Base-by-base conservation (phyloP, 2,888 invertebrate genomes). In the Cinara cedri region DNA sequence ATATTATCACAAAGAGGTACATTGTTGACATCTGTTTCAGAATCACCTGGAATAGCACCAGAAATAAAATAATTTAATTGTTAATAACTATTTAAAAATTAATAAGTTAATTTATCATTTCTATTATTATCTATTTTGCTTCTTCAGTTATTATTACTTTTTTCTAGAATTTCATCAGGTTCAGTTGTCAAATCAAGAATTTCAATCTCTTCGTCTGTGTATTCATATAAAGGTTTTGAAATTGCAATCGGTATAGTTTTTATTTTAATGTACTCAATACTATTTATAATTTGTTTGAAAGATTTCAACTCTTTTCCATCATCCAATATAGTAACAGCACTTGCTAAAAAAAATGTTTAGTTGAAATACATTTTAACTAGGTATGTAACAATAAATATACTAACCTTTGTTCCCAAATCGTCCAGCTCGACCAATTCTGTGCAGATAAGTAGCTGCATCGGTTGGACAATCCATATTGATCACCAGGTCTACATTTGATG, bases 351-450 rank as follows among this genome's bases (percentile, higher is more conserved):
- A 0, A 51, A 46, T 26, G 9, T 19, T 26, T 19, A 68, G 34
- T 34, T 26, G 62, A 21, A 3, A 21, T 42, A 42, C 13, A 54
- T n/a, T 49, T 24, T n/a, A 42, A 65, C 2, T 24, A 42, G 34
- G 34, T 34, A 34, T n/a, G n/a, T n/a, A 63, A 42, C 54, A 49
- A 72, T 13, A 34, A 42, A 44, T 51, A 80, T 51, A 80, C 42
- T 66, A 82, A 72, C 96, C 97, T 85, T 90, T 90, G 1, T 93
- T 91, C 0, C 98, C 98, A 88, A 92, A 98, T 82, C 98, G 89
- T 0, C 98, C 98, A 62, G 97, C 96, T 84, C 98, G 89, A 0
- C 98, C 98, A 85, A 97, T 96, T 84, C 98, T 89, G 87, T 99
- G 98, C 82, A 97, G 89, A 87, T 97, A 97, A 21, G 94, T 95